These are phyloP conservation scores for Drosophila ogumai DNA, from an alignment of 1,140 invertebrate species.

Conservation along the genomic window DNA sequence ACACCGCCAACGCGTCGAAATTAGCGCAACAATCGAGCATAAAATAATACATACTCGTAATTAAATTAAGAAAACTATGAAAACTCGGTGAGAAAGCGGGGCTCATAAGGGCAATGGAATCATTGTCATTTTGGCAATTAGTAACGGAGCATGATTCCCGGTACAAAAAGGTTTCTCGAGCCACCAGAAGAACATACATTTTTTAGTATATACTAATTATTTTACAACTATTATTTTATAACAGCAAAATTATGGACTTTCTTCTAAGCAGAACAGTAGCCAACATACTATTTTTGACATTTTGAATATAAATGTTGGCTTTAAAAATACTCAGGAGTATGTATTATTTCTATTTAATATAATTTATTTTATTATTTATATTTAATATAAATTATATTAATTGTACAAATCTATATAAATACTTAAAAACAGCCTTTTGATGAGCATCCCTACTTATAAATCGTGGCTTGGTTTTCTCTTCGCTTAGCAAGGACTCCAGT, in stretches of 20 bases:
- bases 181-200: conserved; percentile 14
- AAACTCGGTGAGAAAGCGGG: conserved; percentile 41
- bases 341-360: not conserved
- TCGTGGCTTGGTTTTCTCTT: not conserved
- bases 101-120: conserved; percentile 27
- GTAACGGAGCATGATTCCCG: conserved; percentile 70
- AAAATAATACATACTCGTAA: conserved; percentile 62
- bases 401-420: not conserved
- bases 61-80: conserved; percentile 70
- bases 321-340: not conserved
- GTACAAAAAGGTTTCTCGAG: conserved; percentile 28
- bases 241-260: conserved; percentile 46
- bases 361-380: not conserved
- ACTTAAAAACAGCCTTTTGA: too few species aligned
- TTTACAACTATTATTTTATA: conserved; percentile 11
- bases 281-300: not conserved
- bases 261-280: conserved; percentile 49
- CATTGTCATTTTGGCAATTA: conserved; percentile 59
- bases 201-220: not conserved
- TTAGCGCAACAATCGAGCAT: conserved; percentile 68
- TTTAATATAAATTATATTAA: not conserved
- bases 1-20: conserved; percentile 60
- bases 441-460: not conserved
- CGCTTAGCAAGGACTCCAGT: conserved; percentile 55
- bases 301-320: not conserved